phyloP scores from a whole-genome alignment of 1,140 invertebrate genomes.

The Akabosia matsudoensis region DNA sequence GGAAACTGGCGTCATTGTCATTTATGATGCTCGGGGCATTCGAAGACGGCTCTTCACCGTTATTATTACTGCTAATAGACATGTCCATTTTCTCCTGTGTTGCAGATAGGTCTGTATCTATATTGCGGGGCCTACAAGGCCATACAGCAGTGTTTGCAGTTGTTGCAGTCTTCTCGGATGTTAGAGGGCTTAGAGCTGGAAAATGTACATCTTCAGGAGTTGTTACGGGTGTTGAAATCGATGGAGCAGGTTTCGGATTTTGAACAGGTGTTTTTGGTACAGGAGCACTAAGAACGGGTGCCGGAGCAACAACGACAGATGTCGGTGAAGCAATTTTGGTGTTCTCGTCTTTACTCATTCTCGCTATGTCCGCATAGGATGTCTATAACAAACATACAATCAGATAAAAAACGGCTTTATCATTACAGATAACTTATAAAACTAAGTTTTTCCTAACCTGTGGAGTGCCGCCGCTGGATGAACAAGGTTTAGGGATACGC shows the following conservation, averaged over 20 bases:
- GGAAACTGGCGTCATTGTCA: neutral
- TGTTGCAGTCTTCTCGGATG: neutral
- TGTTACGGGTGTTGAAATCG: neutral
- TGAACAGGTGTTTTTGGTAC: neutral
- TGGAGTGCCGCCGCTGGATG: slow-evolving; percentile 36
- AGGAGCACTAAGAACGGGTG: neutral
- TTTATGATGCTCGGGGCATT: neutral
- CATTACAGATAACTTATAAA: too few relatives aligned
- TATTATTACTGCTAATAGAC: neutral
- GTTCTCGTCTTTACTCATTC: slow-evolving; percentile 28
- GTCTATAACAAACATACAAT: slow-evolving; percentile 15
- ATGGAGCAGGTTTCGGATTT: neutral
- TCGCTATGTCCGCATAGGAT: slow-evolving; percentile 35
- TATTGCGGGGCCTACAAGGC: neutral
- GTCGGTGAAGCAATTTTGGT: neutral
- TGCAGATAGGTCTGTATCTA: neutral
- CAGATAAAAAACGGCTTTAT: too few relatives aligned
- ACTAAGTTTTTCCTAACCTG: slow-evolving; percentile 10
- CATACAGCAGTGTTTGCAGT: neutral
- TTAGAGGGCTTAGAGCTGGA: neutral
- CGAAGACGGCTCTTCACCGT: neutral
- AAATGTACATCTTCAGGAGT: neutral
- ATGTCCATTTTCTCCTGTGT: neutral
- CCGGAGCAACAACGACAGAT: neutral
- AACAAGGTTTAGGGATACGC: slow-evolving; percentile 31